phyloP scores from a whole-genome alignment of 1,140 invertebrate genomes.

The Berghia stephanieae region DNA sequence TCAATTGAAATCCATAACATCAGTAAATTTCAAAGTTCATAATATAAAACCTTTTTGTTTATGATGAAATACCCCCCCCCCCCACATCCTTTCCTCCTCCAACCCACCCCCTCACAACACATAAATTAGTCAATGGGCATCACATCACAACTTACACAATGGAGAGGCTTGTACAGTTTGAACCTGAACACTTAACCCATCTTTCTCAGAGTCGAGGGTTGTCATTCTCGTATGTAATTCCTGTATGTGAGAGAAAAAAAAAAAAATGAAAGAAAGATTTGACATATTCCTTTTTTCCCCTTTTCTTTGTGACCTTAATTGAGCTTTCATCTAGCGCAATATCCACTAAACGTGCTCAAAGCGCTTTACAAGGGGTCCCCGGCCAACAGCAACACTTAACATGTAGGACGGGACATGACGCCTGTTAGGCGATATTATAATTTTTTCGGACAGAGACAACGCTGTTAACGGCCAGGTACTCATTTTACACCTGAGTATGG shows the following conservation, averaged over 20 bases:
- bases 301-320: background rate
- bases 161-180: constrained; percentile 60
- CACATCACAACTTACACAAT: constrained; percentile 50
- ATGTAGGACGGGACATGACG: too few species aligned
- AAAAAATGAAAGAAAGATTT: background rate
- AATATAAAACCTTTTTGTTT: background rate
- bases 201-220: constrained; percentile 51
- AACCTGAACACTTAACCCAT: constrained; percentile 52
- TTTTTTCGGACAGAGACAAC: too few species aligned
- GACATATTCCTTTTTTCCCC: background rate
- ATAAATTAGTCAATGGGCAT: background rate
- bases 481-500: too few species aligned
- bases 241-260: constrained; percentile 35
- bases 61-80: too few species aligned
- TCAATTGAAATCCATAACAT: too few species aligned
- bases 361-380: too few species aligned
- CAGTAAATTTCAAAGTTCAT: too few species aligned
- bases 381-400: too few species aligned
- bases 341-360: too few species aligned
- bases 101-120: background rate
- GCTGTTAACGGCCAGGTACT: too few species aligned
- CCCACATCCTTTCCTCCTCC: background rate
- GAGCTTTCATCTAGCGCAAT: too few species aligned
- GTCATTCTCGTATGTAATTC: constrained; percentile 51
- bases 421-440: too few species aligned